A percentile compares a stretch with the other conserved stretches of the same genome.
Conservation (phyloP, 2,797 vertebrate genomes). For the Chaunax sp. region DNA sequence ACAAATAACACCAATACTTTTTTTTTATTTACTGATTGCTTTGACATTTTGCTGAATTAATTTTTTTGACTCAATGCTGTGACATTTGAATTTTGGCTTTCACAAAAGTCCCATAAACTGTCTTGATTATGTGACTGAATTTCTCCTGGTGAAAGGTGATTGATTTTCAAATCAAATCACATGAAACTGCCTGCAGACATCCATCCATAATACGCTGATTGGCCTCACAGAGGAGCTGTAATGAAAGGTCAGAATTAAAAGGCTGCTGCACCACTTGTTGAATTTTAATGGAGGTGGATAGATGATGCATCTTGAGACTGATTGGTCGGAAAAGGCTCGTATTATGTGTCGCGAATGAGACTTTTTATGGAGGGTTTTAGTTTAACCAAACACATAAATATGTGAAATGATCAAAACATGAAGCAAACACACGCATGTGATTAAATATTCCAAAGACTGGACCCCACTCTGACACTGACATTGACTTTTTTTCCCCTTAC, state of each 20-base stretch:
- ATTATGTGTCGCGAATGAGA: neutral
- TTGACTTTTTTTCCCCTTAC: neutral
- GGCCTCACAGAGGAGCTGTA: conserved; percentile 19
- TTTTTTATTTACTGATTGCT: neutral
- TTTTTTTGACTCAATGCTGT: conserved; percentile 11
- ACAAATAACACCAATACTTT: no score
- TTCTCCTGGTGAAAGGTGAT: conserved; percentile 26
- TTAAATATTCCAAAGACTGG: neutral
- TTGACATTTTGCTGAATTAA: conserved; percentile 3
- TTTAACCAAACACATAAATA: neutral
- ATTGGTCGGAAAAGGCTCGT: neutral
- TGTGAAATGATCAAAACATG: neutral
- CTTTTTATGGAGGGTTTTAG: neutral
- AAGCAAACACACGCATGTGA: neutral
- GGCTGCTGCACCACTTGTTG: neutral
- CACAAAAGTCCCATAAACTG: conserved; percentile 23
- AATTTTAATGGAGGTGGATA: conserved; percentile 15
- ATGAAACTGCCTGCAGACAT: conserved; percentile 1
- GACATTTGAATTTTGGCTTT: conserved; percentile 37
- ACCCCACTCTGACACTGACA: neutral
- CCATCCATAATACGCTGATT: conserved; percentile 15
- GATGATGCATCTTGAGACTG: neutral
- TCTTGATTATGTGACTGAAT: conserved; percentile 41
- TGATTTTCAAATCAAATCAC: conserved; percentile 25
- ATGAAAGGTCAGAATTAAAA: conserved; percentile 30